These are phyloP conservation scores for Alethe castanea DNA, from an alignment of 2,113 vertebrate genomes.

Conservation along the genomic window DNA sequence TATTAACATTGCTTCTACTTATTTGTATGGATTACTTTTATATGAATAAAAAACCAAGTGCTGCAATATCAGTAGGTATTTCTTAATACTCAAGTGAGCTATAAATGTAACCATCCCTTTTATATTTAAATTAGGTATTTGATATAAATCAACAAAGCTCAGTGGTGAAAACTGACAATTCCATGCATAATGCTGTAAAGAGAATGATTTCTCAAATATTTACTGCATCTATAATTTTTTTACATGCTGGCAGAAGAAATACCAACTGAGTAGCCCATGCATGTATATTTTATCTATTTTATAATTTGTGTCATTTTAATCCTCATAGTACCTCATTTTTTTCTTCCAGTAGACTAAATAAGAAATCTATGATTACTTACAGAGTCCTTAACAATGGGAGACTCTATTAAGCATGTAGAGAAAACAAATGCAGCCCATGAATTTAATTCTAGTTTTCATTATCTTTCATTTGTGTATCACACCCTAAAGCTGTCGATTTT, in stretches of 20 bases:
- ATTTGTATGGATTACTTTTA: background rate
- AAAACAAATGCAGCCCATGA: constrained; percentile 65
- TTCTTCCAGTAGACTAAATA: constrained; percentile 55
- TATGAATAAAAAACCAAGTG: background rate
- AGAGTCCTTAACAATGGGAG: constrained; percentile 61
- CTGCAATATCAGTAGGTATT: constrained; percentile 3
- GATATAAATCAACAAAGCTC: constrained; percentile 38
- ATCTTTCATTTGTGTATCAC: constrained; percentile 65
- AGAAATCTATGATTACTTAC: constrained; percentile 70
- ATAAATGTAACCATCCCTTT: background rate
- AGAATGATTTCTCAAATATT: constrained; percentile 29
- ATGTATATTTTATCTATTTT: constrained; percentile 23
- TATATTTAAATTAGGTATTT: constrained; percentile 53
- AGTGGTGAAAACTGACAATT: constrained; percentile 10
- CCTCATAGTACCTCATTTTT: constrained; percentile 12
- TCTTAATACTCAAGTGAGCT: constrained; percentile 30
- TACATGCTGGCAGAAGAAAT: constrained; percentile 6
- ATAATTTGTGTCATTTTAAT: constrained; percentile 51
- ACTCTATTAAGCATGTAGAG: constrained; percentile 55
- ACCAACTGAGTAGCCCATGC: background rate
- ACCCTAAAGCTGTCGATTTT: constrained; percentile 69
- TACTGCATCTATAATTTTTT: constrained; percentile 18
- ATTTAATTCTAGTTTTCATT: constrained; percentile 71
- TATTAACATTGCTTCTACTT: background rate
- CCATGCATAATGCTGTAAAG: constrained; percentile 13